Percentiles rank a stretch among this genome's conserved stretches.
These are phyloP conservation scores for Drusus annulatus DNA, from an alignment of 1,140 invertebrate species.

Conservation along the genomic window DNA sequence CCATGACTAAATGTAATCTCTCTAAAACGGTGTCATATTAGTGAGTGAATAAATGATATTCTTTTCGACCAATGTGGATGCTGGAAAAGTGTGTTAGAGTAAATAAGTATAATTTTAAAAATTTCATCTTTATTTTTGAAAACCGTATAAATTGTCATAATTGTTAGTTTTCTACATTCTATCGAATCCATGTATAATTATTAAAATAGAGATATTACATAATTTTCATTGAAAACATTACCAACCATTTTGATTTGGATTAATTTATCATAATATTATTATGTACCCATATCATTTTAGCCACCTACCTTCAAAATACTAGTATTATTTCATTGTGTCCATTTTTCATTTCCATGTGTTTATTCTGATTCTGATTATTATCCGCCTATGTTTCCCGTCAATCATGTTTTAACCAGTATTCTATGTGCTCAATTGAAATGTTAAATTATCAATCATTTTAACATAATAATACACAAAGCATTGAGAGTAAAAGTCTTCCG, in stretches of 20 bases:
- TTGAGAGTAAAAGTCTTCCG: conserved; percentile 58
- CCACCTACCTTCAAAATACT: conserved; percentile 3
- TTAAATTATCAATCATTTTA: conserved; percentile 51
- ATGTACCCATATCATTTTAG: not conserved
- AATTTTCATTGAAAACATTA: conserved; percentile 31
- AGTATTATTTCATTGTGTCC: conserved; percentile 11
- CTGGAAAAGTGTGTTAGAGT: conserved; percentile 57
- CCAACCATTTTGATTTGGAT: conserved; percentile 25
- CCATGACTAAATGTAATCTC: conserved; percentile 57
- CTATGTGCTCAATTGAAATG: conserved; percentile 52
- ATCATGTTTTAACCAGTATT: conserved; percentile 50
- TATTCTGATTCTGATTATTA: not conserved
- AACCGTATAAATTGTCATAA: conserved; percentile 56
- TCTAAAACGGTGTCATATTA: conserved; percentile 58
- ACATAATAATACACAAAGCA: conserved; percentile 40
- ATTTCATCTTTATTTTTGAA: conserved; percentile 56
- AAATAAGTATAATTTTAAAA: conserved; percentile 48
- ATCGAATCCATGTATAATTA: conserved; percentile 47
- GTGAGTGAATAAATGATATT: conserved; percentile 57
- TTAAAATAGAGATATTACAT: conserved; percentile 24
- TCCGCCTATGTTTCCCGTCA: conserved; percentile 14
- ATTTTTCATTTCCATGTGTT: conserved; percentile 19
- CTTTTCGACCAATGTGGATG: conserved; percentile 59
- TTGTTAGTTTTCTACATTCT: conserved; percentile 59
- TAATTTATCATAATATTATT: too few species aligned